phyloP scores from a whole-genome alignment of 1,140 invertebrate species.

The Panagrolaimus sp. region DNA sequence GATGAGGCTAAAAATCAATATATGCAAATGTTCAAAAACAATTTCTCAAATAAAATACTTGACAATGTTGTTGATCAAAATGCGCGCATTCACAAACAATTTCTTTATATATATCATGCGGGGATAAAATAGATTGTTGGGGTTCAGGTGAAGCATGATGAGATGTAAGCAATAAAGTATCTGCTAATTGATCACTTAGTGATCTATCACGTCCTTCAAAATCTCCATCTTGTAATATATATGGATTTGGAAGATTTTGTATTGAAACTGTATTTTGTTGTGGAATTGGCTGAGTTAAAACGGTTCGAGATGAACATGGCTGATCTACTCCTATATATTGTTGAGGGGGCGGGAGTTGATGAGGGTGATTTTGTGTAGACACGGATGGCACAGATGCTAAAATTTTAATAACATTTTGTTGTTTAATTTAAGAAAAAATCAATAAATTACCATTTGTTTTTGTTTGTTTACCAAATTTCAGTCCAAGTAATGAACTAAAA shows the following conservation, averaged over 20 bases:
- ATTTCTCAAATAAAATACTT: too few species aligned
- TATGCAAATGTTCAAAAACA: too few species aligned
- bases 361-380: slow-evolving; percentile 17
- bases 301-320: slow-evolving; percentile 27
- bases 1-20: neutral
- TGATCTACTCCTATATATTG: slow-evolving; percentile 12
- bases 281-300: neutral
- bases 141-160: slow-evolving; percentile 6
- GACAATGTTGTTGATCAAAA: slow-evolving; percentile 20
- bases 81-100: slow-evolving; percentile 37
- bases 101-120: slow-evolving; percentile 41
- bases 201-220: slow-evolving; percentile 1
- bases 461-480: neutral
- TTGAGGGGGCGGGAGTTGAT: slow-evolving; percentile 14
- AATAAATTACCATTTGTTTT: too few species aligned
- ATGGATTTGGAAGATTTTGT: neutral
- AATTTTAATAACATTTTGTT: neutral
- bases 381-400: slow-evolving; percentile 19
- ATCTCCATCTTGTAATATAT: neutral
- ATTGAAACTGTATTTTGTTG: neutral
- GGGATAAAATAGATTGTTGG: slow-evolving; percentile 17
- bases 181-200: slow-evolving; percentile 24
- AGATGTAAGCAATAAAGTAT: slow-evolving; percentile 19
- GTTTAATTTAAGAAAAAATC: neutral
- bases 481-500: slow-evolving; percentile 1